phyloP scores from a whole-genome alignment of 2,113 vertebrate species.

The Anoplopoma fimbria region DNA sequence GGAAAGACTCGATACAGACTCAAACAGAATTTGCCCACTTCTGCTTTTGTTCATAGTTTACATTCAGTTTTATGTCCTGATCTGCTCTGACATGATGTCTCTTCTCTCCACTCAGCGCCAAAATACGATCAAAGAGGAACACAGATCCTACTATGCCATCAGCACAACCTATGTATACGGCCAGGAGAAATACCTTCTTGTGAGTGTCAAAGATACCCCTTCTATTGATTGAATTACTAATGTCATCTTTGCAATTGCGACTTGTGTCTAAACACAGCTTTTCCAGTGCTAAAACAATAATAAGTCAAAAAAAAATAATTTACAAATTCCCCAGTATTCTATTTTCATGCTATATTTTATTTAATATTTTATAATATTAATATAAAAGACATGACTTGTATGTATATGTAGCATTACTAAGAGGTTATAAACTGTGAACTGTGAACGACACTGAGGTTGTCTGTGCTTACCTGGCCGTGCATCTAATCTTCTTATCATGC shows the following conservation, averaged over 20 bases:
- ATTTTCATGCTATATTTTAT: background rate
- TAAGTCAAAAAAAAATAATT: background rate
- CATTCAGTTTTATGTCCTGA: background rate
- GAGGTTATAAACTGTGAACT: constrained; percentile 11
- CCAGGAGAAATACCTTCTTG: constrained; percentile 97
- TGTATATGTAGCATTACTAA: background rate
- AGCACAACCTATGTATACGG: constrained; percentile 96
- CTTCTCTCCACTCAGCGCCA: constrained; percentile 70
- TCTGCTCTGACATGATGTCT: background rate
- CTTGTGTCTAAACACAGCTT: background rate
- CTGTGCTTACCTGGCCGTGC: constrained; percentile 39
- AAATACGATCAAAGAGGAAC: constrained; percentile 88
- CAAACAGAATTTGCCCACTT: background rate
- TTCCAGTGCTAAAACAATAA: background rate
- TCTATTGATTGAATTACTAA: background rate
- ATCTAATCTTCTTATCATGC: constrained; percentile 52
- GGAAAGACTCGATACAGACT: background rate
- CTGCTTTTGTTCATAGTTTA: background rate
- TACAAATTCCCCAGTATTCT: background rate
- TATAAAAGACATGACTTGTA: background rate
- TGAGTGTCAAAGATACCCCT: constrained; percentile 78
- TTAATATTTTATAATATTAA: background rate
- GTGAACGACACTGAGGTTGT: constrained; percentile 22
- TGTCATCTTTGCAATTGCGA: background rate
- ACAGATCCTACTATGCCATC: constrained; percentile 95